phyloP scores from a whole-genome alignment of 2,797 vertebrate genomes.

The Squalus acanthias region DNA sequence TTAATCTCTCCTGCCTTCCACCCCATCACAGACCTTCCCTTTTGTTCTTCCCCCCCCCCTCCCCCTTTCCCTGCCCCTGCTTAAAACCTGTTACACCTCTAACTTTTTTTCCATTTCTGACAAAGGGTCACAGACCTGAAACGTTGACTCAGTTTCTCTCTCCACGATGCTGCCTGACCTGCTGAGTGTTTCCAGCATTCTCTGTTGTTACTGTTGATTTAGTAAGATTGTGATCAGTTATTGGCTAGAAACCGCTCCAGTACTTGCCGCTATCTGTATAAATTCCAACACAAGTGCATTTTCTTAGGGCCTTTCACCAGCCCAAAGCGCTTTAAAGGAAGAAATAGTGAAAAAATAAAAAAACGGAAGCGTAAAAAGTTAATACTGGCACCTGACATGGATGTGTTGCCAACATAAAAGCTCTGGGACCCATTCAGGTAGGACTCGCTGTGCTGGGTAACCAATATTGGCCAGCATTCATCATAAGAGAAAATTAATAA shows the following conservation, averaged over 20 bases:
- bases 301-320: slow-evolving; percentile 57
- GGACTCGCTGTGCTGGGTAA: slow-evolving; percentile 59
- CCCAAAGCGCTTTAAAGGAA: slow-evolving; percentile 85
- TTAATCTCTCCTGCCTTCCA: no score
- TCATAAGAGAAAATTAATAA: neutral
- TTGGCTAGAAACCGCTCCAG: slow-evolving; percentile 1
- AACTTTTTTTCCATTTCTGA: no score
- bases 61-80: no score
- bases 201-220: neutral
- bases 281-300: slow-evolving; percentile 47
- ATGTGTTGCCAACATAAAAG: slow-evolving; percentile 74
- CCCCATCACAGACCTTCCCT: no score
- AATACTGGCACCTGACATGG: slow-evolving; percentile 66
- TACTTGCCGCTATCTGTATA: neutral
- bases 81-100: no score
- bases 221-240: neutral
- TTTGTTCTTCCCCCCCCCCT: no score
- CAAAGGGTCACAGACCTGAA: no score
- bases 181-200: no score
- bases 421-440: slow-evolving; percentile 83
- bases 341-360: slow-evolving; percentile 88
- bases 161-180: no score
- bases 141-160: no score
- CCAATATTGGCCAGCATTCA: slow-evolving; percentile 42
- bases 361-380: slow-evolving; percentile 93